Evolutionary conservation across 2,888 invertebrate genomes (phyloP), one percentile per base, ranked within the genome.

Genomic region (Pristionchus mayeri): DNA sequence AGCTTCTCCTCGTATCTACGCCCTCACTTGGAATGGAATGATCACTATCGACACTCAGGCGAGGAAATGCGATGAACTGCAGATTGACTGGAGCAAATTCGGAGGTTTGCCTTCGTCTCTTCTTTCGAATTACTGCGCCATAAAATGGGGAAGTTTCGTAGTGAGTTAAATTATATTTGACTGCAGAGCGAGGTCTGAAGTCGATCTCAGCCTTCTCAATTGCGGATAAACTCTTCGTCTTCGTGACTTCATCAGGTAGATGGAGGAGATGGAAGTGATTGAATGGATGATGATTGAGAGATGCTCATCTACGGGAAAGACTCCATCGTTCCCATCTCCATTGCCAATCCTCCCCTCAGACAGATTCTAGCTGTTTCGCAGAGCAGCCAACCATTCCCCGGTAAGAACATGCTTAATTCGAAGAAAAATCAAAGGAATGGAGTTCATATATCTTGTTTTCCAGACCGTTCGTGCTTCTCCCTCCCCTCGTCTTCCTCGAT

Each of bases 291-390:
- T 40, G n/a, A 71, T 71, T 40, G n/a, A 34, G 78, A 85, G 85
- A 88, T 92, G 88, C 80, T 91, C 6, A 89, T 92, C 60, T 91
- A 92, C 85, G 91, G 91, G 79, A 57, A 84, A 16, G 84, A 84
- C 44, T 60, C 86, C 16, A 85, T 90, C n/a, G 87, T 88, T 16
- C 90, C 90, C 0, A 89, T 92, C 6, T 87, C 91, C 0, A 90
- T 92, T 24, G 85, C 86, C 7, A 92, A 92, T 85, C 90, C 91
- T 16, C 92, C 92, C 9, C 78, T 92, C 44, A 85, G 89, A 76
- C 91, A 92, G 80, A 88, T 92, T 27, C 84, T 92, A n/a, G 92
- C 92, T n/a, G 91, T 89, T 18, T 90, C 90, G 24, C 92, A 92
- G 82, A 91, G 91, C 50, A 90, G 91, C 57, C 92, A 92, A 83